Conservation (phyloP, 2,113 vertebrate species). For the Halichoerus grypus region DNA sequence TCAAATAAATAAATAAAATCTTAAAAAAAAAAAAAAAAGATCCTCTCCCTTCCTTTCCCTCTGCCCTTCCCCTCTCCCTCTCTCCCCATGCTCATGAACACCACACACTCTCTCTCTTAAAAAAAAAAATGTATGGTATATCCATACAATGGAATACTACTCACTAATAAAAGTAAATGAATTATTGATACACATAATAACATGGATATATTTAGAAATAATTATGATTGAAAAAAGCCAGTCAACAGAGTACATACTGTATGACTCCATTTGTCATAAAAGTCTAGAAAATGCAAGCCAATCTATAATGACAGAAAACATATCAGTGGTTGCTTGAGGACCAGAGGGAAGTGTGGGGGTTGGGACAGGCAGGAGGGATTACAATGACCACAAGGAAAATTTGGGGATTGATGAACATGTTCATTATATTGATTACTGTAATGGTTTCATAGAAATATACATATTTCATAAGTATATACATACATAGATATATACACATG, state of each 20-base stretch:
- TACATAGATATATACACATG: neutral
- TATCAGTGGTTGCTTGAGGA: neutral
- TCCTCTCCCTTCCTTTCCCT: too few species aligned
- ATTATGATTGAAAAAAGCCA: neutral
- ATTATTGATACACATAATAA: neutral
- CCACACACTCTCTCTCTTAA: too few species aligned
- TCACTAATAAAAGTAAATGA: neutral
- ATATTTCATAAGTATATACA: neutral
- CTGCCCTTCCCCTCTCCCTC: too few species aligned
- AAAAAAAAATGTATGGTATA: too few species aligned
- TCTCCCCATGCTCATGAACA: too few species aligned
- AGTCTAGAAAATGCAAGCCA: neutral
- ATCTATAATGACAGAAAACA: neutral
- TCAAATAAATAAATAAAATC: too few species aligned
- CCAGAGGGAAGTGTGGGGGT: rapidly evolving
- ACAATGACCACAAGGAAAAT: neutral
- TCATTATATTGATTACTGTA: neutral
- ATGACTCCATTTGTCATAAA: neutral
- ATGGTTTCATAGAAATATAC: neutral
- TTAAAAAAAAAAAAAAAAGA: too few species aligned
- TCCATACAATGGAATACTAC: neutral
- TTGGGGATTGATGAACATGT: neutral
- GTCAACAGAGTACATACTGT: neutral
- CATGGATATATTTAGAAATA: neutral
- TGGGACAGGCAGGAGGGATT: neutral